These are phyloP conservation scores for Nesogale talazaci DNA, from an alignment of 2,113 vertebrate species.

Conservation along the genomic window DNA sequence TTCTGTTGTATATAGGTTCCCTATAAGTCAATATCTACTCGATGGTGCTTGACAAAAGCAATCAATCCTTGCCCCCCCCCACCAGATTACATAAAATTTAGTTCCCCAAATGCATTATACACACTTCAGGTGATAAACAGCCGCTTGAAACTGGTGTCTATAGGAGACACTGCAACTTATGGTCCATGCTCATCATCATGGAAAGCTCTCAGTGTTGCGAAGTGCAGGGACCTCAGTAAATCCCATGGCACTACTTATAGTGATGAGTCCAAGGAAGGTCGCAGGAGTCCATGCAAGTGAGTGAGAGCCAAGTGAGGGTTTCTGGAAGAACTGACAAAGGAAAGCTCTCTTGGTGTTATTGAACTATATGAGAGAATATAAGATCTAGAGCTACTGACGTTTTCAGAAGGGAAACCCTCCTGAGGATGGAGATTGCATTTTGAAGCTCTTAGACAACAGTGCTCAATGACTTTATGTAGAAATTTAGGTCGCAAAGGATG, in stretches of 20 bases:
- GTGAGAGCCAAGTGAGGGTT: background rate
- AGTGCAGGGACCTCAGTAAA: background rate
- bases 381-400: background rate
- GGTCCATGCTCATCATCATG: background rate
- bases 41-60: background rate
- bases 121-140: background rate
- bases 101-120: background rate
- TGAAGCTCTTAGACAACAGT: background rate
- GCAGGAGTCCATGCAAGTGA: background rate
- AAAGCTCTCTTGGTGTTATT: background rate
- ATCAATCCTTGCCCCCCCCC: background rate
- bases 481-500: background rate
- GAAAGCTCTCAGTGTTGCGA: background rate
- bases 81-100: slow-evolving; percentile 22
- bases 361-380: background rate
- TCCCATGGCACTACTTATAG: background rate
- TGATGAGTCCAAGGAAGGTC: background rate
- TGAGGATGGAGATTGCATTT: background rate
- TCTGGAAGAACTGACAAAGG: background rate
- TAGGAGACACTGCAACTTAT: background rate
- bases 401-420: background rate
- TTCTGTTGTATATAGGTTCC: background rate
- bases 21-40: background rate
- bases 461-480: background rate
- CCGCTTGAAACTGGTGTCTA: background rate